Evolutionary conservation across 2,797 vertebrate genomes (phyloP).

Genomic region (Malurus leucopterus): DNA sequence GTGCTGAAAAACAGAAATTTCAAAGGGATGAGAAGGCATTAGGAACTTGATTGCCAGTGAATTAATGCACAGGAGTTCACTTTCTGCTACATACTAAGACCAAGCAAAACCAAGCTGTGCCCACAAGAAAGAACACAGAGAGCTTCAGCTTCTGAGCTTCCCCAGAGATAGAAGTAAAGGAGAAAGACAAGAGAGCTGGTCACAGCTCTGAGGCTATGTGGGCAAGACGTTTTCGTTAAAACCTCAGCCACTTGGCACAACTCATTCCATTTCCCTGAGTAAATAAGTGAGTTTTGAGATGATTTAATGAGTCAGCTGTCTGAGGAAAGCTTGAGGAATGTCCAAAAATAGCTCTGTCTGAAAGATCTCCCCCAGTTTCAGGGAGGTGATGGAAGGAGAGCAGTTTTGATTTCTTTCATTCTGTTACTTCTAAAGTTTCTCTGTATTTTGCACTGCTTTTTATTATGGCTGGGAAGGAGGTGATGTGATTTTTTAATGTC

Average conservation of each 20-base stretch:
- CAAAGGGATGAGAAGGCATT: neutral
- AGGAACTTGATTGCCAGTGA: neutral
- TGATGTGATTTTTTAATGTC: neutral
- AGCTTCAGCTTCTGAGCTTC: neutral
- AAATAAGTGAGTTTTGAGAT: neutral
- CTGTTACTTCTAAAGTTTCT: neutral
- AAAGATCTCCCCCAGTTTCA: neutral
- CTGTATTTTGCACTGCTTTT: neutral
- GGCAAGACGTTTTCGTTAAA: neutral
- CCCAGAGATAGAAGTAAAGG: neutral
- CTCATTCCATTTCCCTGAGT: neutral
- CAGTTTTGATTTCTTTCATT: neutral
- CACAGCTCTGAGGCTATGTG: neutral
- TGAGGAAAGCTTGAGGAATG: neutral
- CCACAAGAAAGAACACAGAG: neutral
- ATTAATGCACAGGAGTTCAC: neutral
- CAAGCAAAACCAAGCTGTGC: neutral
- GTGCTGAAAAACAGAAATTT: neutral
- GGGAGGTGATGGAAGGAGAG: neutral
- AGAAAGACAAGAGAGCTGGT: neutral
- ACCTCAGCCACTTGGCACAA: neutral
- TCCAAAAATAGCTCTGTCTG: neutral
- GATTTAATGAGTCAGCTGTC: neutral
- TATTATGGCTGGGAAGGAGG: accelerated
- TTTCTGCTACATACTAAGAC: neutral